These are phyloP conservation scores for Drosophila sucinea DNA, from an alignment of 1,140 invertebrate genomes.

Conservation along the genomic window DNA sequence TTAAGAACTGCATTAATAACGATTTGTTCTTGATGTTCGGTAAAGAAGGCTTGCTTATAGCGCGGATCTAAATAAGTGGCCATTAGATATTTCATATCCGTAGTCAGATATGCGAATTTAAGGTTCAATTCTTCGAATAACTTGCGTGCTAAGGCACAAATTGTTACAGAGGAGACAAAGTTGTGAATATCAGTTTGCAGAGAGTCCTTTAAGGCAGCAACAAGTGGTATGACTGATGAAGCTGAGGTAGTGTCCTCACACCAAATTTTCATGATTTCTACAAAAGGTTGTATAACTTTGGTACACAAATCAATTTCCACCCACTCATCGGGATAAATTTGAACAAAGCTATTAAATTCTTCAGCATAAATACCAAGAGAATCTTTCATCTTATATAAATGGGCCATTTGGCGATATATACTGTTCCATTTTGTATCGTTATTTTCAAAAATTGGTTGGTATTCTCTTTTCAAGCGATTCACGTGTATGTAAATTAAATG, in stretches of 20 bases:
- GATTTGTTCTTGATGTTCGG: conserved; percentile 44
- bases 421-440: conserved; percentile 35
- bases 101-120: conserved; percentile 36
- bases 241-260: conserved; percentile 29
- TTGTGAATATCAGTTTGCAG: conserved; percentile 58
- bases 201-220: conserved; percentile 56
- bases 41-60: conserved; percentile 64
- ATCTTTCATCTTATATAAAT: conserved; percentile 47
- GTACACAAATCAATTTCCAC: conserved; percentile 56
- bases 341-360: conserved; percentile 42
- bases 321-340: conserved; percentile 65
- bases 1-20: conserved; percentile 52
- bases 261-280: conserved; percentile 61
- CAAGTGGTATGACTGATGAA: conserved; percentile 59
- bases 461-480: conserved; percentile 38
- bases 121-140: conserved; percentile 55
- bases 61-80: conserved; percentile 67
- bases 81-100: conserved; percentile 56
- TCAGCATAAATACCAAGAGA: conserved; percentile 47
- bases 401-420: conserved; percentile 40
- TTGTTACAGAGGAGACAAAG: conserved; percentile 58
- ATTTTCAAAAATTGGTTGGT: conserved; percentile 6
- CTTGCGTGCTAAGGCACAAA: conserved; percentile 59
- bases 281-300: conserved; percentile 58
- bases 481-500: conserved; percentile 57